Percentiles rank a stretch among this genome's conserved stretches.
These are phyloP conservation scores for Hoplias malabaricus DNA, from an alignment of 2,113 vertebrate genomes.

Conservation along the genomic window DNA sequence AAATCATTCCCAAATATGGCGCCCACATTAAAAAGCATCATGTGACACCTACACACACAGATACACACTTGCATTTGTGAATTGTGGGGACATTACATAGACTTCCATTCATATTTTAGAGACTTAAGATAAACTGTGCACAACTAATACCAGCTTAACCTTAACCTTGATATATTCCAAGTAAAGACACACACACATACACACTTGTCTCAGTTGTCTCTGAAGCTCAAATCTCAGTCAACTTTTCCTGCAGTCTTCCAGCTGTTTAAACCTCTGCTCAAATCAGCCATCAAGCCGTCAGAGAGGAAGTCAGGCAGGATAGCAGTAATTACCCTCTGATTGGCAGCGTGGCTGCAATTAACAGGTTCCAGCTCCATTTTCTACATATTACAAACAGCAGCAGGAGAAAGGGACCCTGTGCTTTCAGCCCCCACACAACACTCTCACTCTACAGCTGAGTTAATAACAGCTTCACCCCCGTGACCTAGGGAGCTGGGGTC, in stretches of 20 bases:
- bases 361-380: constrained; percentile 61
- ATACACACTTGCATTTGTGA: too few relatives aligned
- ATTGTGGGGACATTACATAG: too few relatives aligned
- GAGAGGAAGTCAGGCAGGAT: constrained; percentile 80
- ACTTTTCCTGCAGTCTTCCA: constrained; percentile 72
- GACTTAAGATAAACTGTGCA: background rate
- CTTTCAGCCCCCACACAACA: background rate
- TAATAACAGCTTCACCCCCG: constrained; percentile 1
- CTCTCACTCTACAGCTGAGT: constrained; percentile 7
- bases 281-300: constrained; percentile 83
- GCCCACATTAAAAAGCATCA: too few relatives aligned
- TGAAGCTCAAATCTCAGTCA: constrained; percentile 11
- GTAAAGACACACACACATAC: background rate
- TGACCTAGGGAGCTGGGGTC: background rate
- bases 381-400: constrained; percentile 50
- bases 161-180: too few relatives aligned
- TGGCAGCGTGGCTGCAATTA: constrained; percentile 83
- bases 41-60: too few relatives aligned
- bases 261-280: constrained; percentile 79
- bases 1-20: too few relatives aligned
- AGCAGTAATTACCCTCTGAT: constrained; percentile 83
- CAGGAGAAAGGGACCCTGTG: constrained; percentile 29
- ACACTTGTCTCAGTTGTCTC: background rate
- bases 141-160: too few relatives aligned
- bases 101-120: too few relatives aligned